Base-by-base conservation (phyloP, 2,113 vertebrate genomes). In the Microcebus jonahi region DNA sequence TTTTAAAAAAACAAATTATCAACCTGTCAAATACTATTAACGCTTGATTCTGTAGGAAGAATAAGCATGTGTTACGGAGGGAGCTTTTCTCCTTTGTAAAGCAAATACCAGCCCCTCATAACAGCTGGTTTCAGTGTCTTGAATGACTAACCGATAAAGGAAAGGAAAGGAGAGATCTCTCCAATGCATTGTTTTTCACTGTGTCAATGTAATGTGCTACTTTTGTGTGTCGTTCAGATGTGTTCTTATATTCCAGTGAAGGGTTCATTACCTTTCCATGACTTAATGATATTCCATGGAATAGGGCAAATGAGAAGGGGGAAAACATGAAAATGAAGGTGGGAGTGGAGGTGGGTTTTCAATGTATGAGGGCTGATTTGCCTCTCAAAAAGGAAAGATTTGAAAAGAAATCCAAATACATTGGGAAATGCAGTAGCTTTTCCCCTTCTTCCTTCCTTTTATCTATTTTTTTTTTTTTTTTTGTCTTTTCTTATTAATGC, bases 21-120 rank as follows among this genome's bases (percentile, higher is more conserved):
- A 95, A 97, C 96, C 95, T 98, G 98, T 98, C 98, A 98, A 98
- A 98, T 98, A 91, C 95, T 95, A 98, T 98, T 98, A 98, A 97
- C 42, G 5, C 84, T 97, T 11, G 14, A 87, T 97, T 98, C 97
- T 96, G 96, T 96, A 92, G 91, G 20, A 97, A 96, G 95, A 97
- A 98, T 96, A 94, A 94, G 94, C 95, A 93, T 81, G 29, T 87
- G 21, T 95, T 96, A 93, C 48, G 88, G 95, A 97, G 71, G 88
- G 97, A 97, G 92, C 48, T 95, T 97, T 98, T 96, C 91, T 98
- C 53, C n/a, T 98, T 95, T 97, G 83, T 90, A 95, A 98, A 98
- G 90, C 1, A 86, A 97, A 88, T 53, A 18, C 57, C 88, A 95
- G 93, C 57, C 65, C 18, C 94, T 97, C 68, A 0, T 87, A 97